Base-by-base conservation (phyloP, 1,140 invertebrate species). In the Caerostris extrusa region DNA sequence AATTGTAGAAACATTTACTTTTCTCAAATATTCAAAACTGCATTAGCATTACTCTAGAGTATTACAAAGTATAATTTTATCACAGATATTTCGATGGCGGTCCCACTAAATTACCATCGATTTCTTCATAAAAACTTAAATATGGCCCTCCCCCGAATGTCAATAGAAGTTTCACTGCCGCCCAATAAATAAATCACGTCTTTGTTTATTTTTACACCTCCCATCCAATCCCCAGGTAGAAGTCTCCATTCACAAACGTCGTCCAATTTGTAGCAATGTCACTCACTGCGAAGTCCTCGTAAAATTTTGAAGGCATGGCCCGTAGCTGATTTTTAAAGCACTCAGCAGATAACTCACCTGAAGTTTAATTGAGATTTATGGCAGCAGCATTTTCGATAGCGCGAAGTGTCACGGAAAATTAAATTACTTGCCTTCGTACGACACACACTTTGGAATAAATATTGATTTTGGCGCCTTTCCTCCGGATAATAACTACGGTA, bases 331-430 rank as follows among this genome's bases (percentile, higher is more conserved):
- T 77, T 77, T 77, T 77, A 53, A 77, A 77, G 69, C 69, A 77
- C 69, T 77, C 69, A 50, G 69, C 69, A 77, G 69, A 77, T 77
- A 77, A 12, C 69, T 77, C 69, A 77, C 69, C 69, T 77, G 69
- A 34, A 77, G 19, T 77, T 77, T 77, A 77, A 77, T 77, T 77
- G 69, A 77, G 69, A 77, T 77, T 77, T 77, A 77, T 77, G 69
- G 69, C 69, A 77, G 69, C 19, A 77, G 3, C 69, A 34, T 77
- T 77, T 77, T 77, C 69, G 69, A 77, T 77, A 77, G 69, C 69
- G 34, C 19, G 34, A 77, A 77, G 69, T 77, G 69, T 77, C 69
- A 77, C 34, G 50, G 69, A 77, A 77, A 77, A 77, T 77, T 77
- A 77, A 77, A 77, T 77, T 77, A 77, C 69, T 77, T 34, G 8